Percentiles rank a stretch among this genome's conserved stretches.
These are phyloP conservation scores for Entomobrya proxima DNA, from an alignment of 2,888 invertebrate genomes.

Conservation along the genomic window DNA sequence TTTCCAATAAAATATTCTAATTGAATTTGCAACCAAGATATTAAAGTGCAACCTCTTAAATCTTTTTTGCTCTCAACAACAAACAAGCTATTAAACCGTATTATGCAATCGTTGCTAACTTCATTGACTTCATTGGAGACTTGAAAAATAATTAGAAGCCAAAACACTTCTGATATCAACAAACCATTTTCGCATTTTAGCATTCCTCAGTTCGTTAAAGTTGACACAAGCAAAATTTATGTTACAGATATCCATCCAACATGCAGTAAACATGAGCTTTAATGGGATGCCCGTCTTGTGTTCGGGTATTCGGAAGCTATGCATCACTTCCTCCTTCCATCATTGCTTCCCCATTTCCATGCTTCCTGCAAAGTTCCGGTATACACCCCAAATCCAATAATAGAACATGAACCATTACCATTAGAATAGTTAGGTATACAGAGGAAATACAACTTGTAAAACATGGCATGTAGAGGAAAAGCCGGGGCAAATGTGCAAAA, in stretches of 20 bases:
- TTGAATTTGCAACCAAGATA: no score
- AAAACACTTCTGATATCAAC: no score
- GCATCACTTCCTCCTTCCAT: slow-evolving; percentile 44
- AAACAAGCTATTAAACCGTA: no score
- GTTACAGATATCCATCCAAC: neutral
- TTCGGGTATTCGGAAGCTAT: slow-evolving; percentile 14
- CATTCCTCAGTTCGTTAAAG: neutral
- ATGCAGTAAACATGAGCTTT: slow-evolving; percentile 27
- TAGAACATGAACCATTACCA: slow-evolving; percentile 30
- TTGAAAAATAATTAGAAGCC: no score
- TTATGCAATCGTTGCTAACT: no score
- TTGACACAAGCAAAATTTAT: neutral
- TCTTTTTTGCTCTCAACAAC: no score
- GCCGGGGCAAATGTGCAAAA: neutral
- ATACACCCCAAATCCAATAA: slow-evolving; percentile 38
- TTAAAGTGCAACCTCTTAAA: no score
- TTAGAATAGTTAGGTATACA: neutral
- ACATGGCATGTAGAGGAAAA: neutral
- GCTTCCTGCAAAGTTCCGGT: slow-evolving; percentile 15
- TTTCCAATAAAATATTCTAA: no score
- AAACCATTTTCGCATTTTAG: neutral
- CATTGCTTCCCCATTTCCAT: slow-evolving; percentile 41
- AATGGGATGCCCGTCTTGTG: neutral
- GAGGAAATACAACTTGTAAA: neutral
- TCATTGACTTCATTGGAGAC: no score